Conservation (phyloP, 2,113 vertebrate genomes). For the Nansenia antarctica region DNA sequence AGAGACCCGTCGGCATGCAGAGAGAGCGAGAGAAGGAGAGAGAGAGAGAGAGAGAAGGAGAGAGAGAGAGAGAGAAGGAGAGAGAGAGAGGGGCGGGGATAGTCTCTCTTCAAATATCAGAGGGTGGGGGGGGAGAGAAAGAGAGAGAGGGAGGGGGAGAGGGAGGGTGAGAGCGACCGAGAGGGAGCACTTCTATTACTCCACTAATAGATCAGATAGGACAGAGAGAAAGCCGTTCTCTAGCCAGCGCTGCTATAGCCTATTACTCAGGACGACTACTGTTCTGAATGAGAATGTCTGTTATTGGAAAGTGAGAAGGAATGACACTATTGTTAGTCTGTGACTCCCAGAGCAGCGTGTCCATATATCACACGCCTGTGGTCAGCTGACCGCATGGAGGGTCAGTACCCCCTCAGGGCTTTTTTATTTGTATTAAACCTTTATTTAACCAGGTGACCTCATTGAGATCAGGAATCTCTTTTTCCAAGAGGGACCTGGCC, state of each 20-base stretch:
- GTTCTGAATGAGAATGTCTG: too few relatives aligned
- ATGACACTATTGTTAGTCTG: too few relatives aligned
- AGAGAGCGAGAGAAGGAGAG: background rate
- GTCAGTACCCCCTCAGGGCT: too few relatives aligned
- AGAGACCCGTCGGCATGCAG: background rate
- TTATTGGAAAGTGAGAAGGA: too few relatives aligned
- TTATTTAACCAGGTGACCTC: too few relatives aligned
- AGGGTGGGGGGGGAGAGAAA: conserved; percentile 5
- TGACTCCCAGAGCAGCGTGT: too few relatives aligned
- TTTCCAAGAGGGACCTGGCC: too few relatives aligned
- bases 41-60: conserved; percentile 24
- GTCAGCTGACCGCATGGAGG: background rate
- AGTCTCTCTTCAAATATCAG: too few relatives aligned
- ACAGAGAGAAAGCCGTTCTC: background rate
- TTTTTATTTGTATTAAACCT: too few relatives aligned
- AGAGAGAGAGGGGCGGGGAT: background rate
- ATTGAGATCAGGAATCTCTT: too few relatives aligned
- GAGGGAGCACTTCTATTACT: background rate
- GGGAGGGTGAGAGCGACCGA: background rate
- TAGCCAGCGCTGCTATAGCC: too few relatives aligned
- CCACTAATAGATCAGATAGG: background rate
- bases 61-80: conserved; percentile 22
- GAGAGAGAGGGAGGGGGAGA: background rate
- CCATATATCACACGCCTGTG: background rate
- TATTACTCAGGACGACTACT: background rate